phyloP scores from a whole-genome alignment of 2,113 vertebrate species.

The Dasyornis broadbenti region DNA sequence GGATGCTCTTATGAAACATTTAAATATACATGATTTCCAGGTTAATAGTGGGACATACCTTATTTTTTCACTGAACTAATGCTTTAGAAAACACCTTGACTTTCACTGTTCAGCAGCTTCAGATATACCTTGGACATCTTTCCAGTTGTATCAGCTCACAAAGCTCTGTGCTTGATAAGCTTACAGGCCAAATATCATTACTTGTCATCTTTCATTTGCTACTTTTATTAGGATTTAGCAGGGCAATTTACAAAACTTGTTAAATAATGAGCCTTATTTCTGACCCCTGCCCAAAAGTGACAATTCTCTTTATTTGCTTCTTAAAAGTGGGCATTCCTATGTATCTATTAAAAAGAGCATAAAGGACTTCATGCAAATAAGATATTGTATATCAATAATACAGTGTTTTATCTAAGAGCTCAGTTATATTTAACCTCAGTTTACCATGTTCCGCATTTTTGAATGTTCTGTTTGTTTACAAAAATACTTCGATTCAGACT shows the following conservation, averaged over 20 bases:
- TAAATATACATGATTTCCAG: not conserved
- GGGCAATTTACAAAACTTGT: not conserved
- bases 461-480: not conserved
- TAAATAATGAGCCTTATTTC: not conserved
- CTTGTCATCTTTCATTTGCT: not conserved
- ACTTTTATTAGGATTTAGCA: not conserved
- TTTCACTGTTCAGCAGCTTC: not conserved
- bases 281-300: not conserved
- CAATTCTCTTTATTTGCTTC: not conserved
- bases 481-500: not conserved
- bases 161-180: not conserved
- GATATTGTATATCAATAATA: not conserved
- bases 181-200: not conserved
- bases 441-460: not conserved
- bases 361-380: not conserved
- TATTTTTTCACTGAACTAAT: not conserved
- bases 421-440: not conserved
- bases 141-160: not conserved
- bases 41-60: not conserved
- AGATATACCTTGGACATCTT: not conserved
- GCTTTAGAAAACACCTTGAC: not conserved
- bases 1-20: not conserved
- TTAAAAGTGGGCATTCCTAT: not conserved
- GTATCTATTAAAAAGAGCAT: fast-evolving
- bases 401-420: not conserved